These are phyloP conservation scores for Lasioglossum malachurum DNA, from an alignment of 2,888 invertebrate genomes.

Conservation along the genomic window DNA sequence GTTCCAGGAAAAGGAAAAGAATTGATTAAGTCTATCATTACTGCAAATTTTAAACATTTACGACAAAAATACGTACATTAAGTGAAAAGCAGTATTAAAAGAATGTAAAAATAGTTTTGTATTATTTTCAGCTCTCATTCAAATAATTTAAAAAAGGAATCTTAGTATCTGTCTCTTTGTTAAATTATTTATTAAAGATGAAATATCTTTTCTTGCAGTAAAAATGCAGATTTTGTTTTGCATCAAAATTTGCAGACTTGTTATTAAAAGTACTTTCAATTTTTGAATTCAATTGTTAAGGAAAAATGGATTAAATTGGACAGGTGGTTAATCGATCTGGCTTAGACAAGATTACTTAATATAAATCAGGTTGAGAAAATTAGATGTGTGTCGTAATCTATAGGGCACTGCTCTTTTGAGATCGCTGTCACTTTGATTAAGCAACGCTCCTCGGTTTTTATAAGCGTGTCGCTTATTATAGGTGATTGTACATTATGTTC, in stretches of 20 bases:
- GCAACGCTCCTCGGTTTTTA: background rate
- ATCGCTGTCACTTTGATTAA: background rate
- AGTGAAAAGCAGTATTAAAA: no score
- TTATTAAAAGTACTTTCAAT: background rate
- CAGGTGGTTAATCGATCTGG: background rate
- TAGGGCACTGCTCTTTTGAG: background rate
- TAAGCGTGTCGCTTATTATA: background rate
- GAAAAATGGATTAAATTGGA: background rate
- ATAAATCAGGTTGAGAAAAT: slow-evolving; percentile 5
- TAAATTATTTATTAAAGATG: no score
- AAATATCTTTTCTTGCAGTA: background rate
- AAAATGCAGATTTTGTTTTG: background rate
- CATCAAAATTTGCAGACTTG: background rate
- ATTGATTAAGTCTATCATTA: no score
- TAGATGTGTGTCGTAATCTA: background rate
- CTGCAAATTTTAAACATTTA: no score
- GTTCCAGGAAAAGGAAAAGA: no score
- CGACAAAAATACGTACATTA: no score
- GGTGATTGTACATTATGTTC: background rate
- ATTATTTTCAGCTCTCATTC: background rate
- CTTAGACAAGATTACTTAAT: background rate
- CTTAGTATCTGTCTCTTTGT: background rate
- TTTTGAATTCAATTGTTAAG: background rate
- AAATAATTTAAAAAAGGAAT: background rate
- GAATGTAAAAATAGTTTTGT: no score